Evolutionary conservation across 2,888 invertebrate genomes (phyloP).

Genomic region (Archips crataeganus): DNA sequence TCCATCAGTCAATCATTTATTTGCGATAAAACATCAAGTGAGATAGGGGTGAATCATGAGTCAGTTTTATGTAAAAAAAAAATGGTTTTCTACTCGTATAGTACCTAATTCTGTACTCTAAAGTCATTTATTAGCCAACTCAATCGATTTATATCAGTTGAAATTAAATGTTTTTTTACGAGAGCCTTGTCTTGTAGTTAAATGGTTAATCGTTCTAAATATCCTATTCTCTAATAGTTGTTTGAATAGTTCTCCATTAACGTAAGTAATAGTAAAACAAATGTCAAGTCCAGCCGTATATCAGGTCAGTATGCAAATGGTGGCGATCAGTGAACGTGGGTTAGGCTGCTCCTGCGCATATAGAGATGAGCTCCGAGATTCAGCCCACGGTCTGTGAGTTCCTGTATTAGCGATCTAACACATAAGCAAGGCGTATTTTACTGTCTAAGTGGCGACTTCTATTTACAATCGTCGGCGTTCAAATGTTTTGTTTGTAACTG

Average conservation of each 20-base stretch:
- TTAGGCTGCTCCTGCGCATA: slow-evolving; percentile 75
- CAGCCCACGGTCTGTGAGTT: slow-evolving; percentile 72
- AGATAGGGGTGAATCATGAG: too few species aligned
- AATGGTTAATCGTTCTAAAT: too few species aligned
- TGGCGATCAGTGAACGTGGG: slow-evolving; percentile 78
- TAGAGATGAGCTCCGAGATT: slow-evolving; percentile 74
- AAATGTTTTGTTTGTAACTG: background rate
- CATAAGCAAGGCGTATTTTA: slow-evolving; percentile 16
- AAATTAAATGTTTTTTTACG: too few species aligned
- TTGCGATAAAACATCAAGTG: too few species aligned
- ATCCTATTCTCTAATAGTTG: too few species aligned
- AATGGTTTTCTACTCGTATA: too few species aligned
- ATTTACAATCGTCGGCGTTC: background rate
- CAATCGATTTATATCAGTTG: too few species aligned
- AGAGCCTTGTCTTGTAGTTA: too few species aligned
- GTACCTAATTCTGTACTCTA: too few species aligned
- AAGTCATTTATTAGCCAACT: too few species aligned
- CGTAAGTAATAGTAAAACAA: background rate
- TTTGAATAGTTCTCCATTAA: background rate
- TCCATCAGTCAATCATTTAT: too few species aligned
- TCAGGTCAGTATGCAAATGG: slow-evolving; percentile 81
- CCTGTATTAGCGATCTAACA: slow-evolving; percentile 45
- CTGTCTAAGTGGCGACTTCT: background rate
- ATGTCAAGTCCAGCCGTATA: slow-evolving; percentile 59
- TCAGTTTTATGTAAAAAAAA: too few species aligned